Evolutionary conservation across 1,140 invertebrate species (phyloP).

Genomic region (Drosophila dunni): DNA sequence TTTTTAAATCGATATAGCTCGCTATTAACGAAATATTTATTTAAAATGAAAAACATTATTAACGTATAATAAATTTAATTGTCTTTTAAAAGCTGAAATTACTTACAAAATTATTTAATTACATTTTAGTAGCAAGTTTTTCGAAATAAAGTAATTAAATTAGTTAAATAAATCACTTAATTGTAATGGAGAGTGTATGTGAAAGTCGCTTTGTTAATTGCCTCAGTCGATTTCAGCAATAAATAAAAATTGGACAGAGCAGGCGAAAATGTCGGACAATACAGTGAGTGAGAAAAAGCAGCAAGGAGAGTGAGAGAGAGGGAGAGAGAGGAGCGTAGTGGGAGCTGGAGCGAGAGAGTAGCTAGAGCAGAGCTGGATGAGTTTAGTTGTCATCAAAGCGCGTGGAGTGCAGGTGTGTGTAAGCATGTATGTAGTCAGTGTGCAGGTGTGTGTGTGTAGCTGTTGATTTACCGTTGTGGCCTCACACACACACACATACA

Average conservation of each 20-base stretch:
- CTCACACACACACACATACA: constrained; percentile 38
- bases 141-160: no score
- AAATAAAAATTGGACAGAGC: constrained; percentile 2
- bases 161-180: no score
- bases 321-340: neutral
- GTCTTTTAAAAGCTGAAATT: no score
- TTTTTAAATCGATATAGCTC: no score
- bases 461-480: constrained; percentile 81
- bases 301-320: constrained; percentile 5
- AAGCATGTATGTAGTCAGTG: constrained; percentile 16
- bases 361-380: constrained; percentile 21
- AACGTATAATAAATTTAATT: no score
- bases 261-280: neutral
- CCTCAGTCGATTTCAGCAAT: neutral
- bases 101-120: no score
- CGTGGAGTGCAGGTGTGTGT: constrained; percentile 30
- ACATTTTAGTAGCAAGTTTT: no score
- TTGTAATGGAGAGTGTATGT: neutral
- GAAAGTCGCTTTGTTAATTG: neutral
- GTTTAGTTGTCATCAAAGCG: constrained; percentile 67
- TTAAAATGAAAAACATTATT: no score
- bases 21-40: no score
- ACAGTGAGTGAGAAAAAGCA: constrained; percentile 27
- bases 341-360: neutral
- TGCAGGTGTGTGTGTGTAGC: constrained; percentile 37